Conservation (phyloP, 2,888 invertebrate genomes). For the Drosophila pseudotalamancana region DNA sequence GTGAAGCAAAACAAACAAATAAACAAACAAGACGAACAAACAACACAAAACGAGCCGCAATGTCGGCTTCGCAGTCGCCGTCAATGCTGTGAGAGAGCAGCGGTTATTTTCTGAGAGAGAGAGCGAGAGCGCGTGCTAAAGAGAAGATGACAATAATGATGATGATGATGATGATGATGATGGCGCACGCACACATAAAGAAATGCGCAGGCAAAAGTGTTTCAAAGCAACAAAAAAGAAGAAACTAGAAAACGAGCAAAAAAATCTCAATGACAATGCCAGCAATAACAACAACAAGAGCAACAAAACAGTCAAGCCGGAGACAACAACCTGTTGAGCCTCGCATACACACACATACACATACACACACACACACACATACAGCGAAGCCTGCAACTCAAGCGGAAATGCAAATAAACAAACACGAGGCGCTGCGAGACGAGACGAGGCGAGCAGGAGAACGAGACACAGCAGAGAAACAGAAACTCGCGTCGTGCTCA, state of each 20-base stretch:
- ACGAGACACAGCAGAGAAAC: constrained; percentile 43
- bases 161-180: constrained; percentile 28
- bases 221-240: constrained; percentile 69
- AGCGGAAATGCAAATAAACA: constrained; percentile 81
- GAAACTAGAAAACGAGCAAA: constrained; percentile 75
- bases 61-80: constrained; percentile 23
- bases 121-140: constrained; percentile 34
- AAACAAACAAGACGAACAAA: constrained; percentile 67
- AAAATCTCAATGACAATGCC: constrained; percentile 65
- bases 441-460: constrained; percentile 46
- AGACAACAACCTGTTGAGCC: constrained; percentile 75
- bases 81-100: constrained; percentile 41
- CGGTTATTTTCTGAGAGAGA: constrained; percentile 51
- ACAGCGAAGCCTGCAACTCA: constrained; percentile 68
- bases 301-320: constrained; percentile 42
- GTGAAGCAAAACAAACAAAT: constrained; percentile 65
- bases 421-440: constrained; percentile 61
- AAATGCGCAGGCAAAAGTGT: constrained; percentile 73
- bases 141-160: constrained; percentile 66
- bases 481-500: constrained; percentile 68
- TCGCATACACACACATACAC: constrained; percentile 38
- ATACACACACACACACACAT: constrained; percentile 28
- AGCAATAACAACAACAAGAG: constrained; percentile 33
- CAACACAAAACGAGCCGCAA: constrained; percentile 52
- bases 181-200: constrained; percentile 51